Conservation (phyloP, 2,888 invertebrate genomes). For the Cheilosia urbana region DNA sequence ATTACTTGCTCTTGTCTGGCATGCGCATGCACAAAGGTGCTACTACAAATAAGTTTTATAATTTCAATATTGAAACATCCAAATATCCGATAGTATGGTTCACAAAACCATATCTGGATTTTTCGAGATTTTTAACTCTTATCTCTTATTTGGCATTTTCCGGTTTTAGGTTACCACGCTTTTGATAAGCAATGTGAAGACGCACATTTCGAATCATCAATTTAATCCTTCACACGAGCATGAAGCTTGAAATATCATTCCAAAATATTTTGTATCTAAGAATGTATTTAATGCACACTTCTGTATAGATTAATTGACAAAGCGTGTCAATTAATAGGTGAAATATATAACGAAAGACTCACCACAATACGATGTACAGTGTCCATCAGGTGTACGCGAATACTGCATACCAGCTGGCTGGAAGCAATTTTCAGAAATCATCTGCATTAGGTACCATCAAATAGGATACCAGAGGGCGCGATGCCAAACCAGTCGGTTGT, state of each 20-base stretch:
- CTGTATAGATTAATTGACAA: conserved; percentile 30
- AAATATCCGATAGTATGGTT: too few relatives aligned
- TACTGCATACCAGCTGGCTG: conserved; percentile 73
- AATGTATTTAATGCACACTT: neutral
- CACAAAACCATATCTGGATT: too few relatives aligned
- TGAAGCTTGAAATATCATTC: neutral
- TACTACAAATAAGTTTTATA: too few relatives aligned
- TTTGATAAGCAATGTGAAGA: neutral
- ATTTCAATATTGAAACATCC: too few relatives aligned
- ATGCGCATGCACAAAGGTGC: too few relatives aligned
- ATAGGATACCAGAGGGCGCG: conserved; percentile 63
- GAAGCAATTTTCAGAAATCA: conserved; percentile 74
- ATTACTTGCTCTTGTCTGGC: too few relatives aligned
- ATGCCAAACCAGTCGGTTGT: conserved; percentile 59
- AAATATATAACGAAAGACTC: conserved; percentile 59
- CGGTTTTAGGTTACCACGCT: neutral
- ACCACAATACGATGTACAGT: conserved; percentile 42
- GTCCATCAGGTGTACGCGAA: conserved; percentile 46
- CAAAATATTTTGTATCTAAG: neutral
- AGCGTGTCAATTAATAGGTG: conserved; percentile 26
- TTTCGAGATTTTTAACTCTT: too few relatives aligned
- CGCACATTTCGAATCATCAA: neutral
- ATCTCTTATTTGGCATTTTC: too few relatives aligned
- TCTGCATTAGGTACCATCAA: conserved; percentile 68
- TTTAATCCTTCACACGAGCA: neutral